Evolutionary conservation across 2,888 invertebrate species (phyloP).

Genomic region (Protodeltote pygarga): DNA sequence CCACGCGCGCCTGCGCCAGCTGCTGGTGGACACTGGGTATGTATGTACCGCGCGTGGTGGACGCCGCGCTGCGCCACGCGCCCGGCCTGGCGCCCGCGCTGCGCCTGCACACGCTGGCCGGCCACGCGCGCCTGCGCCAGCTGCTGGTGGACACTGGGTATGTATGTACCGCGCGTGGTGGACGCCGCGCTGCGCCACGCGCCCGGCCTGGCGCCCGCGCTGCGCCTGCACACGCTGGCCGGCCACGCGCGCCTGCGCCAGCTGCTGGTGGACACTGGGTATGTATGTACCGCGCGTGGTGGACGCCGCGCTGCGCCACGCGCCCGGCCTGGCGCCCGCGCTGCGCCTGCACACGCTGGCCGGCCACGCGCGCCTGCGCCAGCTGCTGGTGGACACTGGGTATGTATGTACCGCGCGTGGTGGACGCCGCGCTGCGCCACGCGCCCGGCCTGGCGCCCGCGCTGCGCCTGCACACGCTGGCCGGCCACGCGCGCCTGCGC

Average conservation of each 20-base stretch:
- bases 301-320: no score
- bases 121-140: slow-evolving; percentile 93
- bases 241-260: slow-evolving; percentile 94
- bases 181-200: slow-evolving; percentile 94
- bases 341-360: no score
- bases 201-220: slow-evolving; percentile 91
- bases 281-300: no score
- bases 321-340: no score
- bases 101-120: slow-evolving; percentile 94
- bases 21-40: slow-evolving; percentile 96
- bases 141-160: slow-evolving; percentile 97
- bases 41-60: slow-evolving; percentile 93
- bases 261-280: slow-evolving; percentile 97
- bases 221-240: slow-evolving; percentile 94
- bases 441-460: no score
- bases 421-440: no score
- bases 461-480: no score
- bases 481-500: no score
- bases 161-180: slow-evolving; percentile 92
- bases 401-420: no score
- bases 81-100: slow-evolving; percentile 92
- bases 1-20: slow-evolving; percentile 92
- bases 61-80: slow-evolving; percentile 94
- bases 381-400: no score
- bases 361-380: no score